These are phyloP conservation scores for Synanceia verrucosa DNA, from an alignment of 2,797 vertebrate genomes.

Conservation along the genomic window DNA sequence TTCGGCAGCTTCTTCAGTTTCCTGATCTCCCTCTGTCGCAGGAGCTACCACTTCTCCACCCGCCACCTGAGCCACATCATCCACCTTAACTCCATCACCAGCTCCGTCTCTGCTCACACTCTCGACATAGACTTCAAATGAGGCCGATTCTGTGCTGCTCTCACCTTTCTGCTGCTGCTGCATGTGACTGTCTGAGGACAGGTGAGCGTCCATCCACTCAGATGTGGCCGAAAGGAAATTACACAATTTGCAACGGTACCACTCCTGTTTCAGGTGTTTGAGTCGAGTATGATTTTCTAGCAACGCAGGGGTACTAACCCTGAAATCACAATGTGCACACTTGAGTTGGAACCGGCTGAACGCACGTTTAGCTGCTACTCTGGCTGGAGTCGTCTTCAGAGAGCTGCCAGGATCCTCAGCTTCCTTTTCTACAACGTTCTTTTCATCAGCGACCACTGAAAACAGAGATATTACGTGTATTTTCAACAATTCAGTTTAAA, in stretches of 20 bases:
- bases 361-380: conserved; percentile 74
- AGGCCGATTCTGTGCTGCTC: conserved; percentile 79
- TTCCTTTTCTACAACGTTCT: conserved; percentile 61
- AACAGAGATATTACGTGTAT: conserved; percentile 62
- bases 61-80: conserved; percentile 52
- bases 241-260: conserved; percentile 92
- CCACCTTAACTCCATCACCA: conserved; percentile 39
- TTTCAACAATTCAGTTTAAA: background rate
- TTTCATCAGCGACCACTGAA: conserved; percentile 60
- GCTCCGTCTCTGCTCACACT: conserved; percentile 64
- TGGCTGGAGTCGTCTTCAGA: conserved; percentile 32
- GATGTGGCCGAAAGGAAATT: conserved; percentile 89
- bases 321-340: conserved; percentile 91
- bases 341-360: conserved; percentile 86
- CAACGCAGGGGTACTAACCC: conserved; percentile 86
- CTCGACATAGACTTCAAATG: conserved; percentile 88
- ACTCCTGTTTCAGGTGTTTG: conserved; percentile 86
- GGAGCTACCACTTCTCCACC: conserved; percentile 16
- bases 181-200: conserved; percentile 89
- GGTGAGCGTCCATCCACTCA: conserved; percentile 92
- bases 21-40: conserved; percentile 26
- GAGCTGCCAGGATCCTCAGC: conserved; percentile 41
- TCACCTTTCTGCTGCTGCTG: conserved; percentile 85
- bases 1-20: conserved; percentile 39
- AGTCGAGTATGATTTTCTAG: conserved; percentile 89